Base-by-base conservation (phyloP, 2,113 vertebrate genomes). In the Halcyon malimbica region DNA sequence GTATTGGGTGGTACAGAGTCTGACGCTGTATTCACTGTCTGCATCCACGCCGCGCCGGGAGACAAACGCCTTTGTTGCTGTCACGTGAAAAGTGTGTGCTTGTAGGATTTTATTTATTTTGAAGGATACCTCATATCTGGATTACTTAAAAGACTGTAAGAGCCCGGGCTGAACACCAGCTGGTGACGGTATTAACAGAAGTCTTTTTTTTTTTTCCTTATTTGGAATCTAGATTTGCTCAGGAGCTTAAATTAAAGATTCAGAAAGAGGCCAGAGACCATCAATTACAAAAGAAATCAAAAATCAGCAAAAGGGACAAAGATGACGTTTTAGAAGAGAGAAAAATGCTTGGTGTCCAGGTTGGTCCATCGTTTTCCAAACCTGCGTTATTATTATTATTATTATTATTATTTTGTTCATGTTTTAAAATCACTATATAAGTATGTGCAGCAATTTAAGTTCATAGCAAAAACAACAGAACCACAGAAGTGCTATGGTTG, bases 241-340 rank as follows among this genome's bases (percentile, higher is more conserved):
- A 98, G 48, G 98, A 99, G 93, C 96, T 99, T 74, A 98, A 98
- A 90, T 87, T 97, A 31, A 99, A 98, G 93, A 96, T 98, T 93
- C 98, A 99, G 93, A 99, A 98, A 95, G 98, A 98, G 90, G 95
- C 97, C 82, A 98, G 96, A 96, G 98, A 98, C 87, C 97, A 97
- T 87, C 97, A 97, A 21, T 78, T 98, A 41, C 97, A 97, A 63
- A 98, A 98, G 96, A 98, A 98, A 87, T 88, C 88, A 28, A 98
- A 98, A 97, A 97, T 81, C 26, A 93, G 50, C 84, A 98, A 97
- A 96, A 98, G 95, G 60, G 98, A 98, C 76, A 98, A 96, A 94
- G 97, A 98, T 15, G 95, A 98, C 44, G 46, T 64, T 51, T 71
- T 88, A 69, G 97, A 98, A 87, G 98, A 98, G 89, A 98, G 96